phyloP scores from a whole-genome alignment of 2,113 vertebrate species.

The Sarotherodon lohbergeri region DNA sequence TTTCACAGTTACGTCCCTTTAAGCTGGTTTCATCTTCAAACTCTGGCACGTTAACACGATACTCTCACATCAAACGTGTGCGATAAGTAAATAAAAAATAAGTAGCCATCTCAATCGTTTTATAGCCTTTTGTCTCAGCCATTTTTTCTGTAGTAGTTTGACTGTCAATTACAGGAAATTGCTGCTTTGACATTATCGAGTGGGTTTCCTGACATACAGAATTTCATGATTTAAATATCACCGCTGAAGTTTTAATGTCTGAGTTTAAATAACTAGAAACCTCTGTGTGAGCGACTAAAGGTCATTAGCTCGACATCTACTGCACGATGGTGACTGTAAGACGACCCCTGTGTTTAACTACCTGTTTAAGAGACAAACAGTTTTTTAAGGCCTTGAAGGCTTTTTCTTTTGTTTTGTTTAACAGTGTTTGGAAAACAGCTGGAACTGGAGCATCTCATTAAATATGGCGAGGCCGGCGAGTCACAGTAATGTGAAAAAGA shows the following conservation, averaged over 20 bases:
- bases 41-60: rapidly evolving
- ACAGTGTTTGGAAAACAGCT: background rate
- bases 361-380: background rate
- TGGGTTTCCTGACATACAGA: background rate
- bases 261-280: background rate
- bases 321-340: background rate
- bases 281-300: background rate
- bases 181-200: background rate
- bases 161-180: background rate
- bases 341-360: background rate
- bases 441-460: background rate
- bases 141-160: background rate
- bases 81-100: background rate
- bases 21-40: background rate
- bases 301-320: background rate
- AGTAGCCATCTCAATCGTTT: background rate
- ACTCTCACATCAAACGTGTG: background rate
- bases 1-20: background rate
- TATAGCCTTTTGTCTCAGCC: background rate
- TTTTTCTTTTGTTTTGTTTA: background rate
- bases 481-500: background rate
- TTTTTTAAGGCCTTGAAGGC: background rate
- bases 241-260: background rate
- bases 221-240: background rate
- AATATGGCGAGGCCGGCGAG: background rate